phyloP scores from a whole-genome alignment of 2,888 invertebrate genomes.

The Drosophila fulvimacula region DNA sequence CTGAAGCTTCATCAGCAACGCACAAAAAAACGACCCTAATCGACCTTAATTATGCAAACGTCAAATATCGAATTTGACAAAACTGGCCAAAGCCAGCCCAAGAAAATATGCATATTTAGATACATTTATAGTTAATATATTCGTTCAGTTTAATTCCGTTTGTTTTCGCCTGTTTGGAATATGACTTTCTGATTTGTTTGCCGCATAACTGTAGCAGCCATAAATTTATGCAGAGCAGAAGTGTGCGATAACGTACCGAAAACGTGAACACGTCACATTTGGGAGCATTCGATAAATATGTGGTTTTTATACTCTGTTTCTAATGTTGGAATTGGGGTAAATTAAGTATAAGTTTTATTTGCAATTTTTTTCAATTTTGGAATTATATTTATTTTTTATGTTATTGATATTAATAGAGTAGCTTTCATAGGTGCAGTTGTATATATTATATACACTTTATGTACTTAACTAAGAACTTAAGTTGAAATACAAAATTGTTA shows the following conservation, averaged over 20 bases:
- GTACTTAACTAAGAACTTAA: too few species aligned
- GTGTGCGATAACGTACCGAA: constrained; percentile 34
- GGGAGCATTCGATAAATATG: constrained; percentile 16
- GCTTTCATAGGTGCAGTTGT: too few species aligned
- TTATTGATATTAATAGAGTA: too few species aligned
- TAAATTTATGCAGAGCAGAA: constrained; percentile 43
- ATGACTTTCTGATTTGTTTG: constrained; percentile 26
- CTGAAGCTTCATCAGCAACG: constrained; percentile 47
- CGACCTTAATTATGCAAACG: constrained; percentile 77
- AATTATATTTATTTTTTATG: too few species aligned
- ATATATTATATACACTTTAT: too few species aligned
- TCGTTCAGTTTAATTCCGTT: constrained; percentile 24
- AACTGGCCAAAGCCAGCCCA: constrained; percentile 43
- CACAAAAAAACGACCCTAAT: constrained; percentile 61
- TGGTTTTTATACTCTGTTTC: not conserved
- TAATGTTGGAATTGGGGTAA: not conserved
- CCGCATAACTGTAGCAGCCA: constrained; percentile 60
- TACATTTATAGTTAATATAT: not conserved
- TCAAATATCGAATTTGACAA: constrained; percentile 58
- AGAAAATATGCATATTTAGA: not conserved
- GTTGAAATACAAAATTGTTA: too few species aligned
- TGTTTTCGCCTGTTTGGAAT: too few species aligned
- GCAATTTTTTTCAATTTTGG: not conserved
- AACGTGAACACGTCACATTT: constrained; percentile 32
- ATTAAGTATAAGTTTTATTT: not conserved